Conservation (phyloP, 2,797 vertebrate species). For the Acipenser transmontanus region DNA sequence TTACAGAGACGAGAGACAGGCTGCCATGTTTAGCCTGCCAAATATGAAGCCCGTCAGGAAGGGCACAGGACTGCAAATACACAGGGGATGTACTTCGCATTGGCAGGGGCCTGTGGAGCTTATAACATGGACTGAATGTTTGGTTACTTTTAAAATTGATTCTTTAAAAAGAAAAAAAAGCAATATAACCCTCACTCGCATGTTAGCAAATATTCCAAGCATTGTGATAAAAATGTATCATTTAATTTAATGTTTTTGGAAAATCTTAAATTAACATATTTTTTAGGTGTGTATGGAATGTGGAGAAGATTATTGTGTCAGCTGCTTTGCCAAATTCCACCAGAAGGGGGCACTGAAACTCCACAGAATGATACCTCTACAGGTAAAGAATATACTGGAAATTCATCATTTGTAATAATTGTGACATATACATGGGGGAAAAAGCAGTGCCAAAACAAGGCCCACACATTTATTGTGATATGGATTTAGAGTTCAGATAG, state of each 20-base stretch:
- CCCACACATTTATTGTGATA: too few species aligned
- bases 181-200: too few species aligned
- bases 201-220: too few species aligned
- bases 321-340: conserved; percentile 71
- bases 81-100: background rate
- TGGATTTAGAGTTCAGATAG: too few species aligned
- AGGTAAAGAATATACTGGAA: conserved; percentile 43
- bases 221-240: too few species aligned
- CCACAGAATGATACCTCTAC: conserved; percentile 66
- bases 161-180: too few species aligned
- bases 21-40: conserved; percentile 1
- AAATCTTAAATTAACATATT: conserved; percentile 1
- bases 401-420: background rate
- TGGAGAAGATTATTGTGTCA: conserved; percentile 68
- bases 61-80: background rate
- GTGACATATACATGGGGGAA: background rate
- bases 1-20: background rate
- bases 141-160: too few species aligned
- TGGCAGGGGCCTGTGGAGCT: too few species aligned
- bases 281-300: conserved; percentile 68
- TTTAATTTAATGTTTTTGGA: too few species aligned
- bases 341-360: conserved; percentile 83
- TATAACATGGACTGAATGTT: too few species aligned
- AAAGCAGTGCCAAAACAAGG: background rate
- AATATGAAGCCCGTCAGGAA: background rate